Evolutionary conservation across 2,797 vertebrate genomes (phyloP), one percentile per base, ranked within the genome.

Genomic region (Taeniopygia guttata): DNA sequence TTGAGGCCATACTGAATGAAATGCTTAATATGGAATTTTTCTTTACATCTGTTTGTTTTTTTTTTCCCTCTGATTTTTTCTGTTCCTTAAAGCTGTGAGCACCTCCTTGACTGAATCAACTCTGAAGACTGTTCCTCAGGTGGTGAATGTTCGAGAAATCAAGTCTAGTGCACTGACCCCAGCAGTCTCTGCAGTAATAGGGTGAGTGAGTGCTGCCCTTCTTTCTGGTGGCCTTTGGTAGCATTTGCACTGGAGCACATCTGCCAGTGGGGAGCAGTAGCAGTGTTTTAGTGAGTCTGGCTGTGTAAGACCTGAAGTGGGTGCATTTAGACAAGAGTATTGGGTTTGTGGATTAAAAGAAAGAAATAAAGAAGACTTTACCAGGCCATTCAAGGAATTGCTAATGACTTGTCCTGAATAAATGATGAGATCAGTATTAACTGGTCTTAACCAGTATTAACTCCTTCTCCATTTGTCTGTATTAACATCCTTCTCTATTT

Each of bases 81-180:
- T 18, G 19, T 36, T 40, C n/a, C 29, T 73, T 84, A 42, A 70
- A 97, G 97, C 95, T 63, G 97, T 97, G 62, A 97, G 94, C 86
- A 87, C 98, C 3, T 97, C 98, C 46, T 95, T 99, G 96, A 99
- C 98, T 1, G 99, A 99, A 86, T 99, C 99, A 6, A 98, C 98
- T 11, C 96, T 99, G 96, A 99, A 99, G 94, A 99, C 96, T 0
- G 98, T 99, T 76, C 98, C 99, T 91, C 98, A 99, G 87, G 99
- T 99, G 78, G 98, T 99, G 63, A 99, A 99, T 10, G 98, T 99
- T 29, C 98, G 98, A 95, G 99, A 99, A 18, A 92, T 99, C 55
- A 99, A 98, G 88, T 98, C 97, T 60, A 98, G 96, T 45, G 95
- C 97, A 0, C 7, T 98, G 12, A 42, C 96, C 23, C 80, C 97